Base-by-base conservation (phyloP, 2,888 invertebrate species). In the Therioaphis trifolii region DNA sequence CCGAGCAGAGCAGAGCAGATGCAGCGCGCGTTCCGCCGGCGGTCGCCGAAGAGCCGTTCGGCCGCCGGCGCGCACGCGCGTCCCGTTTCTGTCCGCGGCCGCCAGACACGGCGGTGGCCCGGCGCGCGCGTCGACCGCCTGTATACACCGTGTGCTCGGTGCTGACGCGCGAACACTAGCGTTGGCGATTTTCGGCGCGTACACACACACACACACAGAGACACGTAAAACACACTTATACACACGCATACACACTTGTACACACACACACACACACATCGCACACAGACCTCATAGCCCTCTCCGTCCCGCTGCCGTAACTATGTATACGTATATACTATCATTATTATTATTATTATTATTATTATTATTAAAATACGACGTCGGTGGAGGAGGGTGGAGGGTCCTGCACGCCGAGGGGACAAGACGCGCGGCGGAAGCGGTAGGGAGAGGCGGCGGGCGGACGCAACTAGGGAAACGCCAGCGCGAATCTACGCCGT, bases 401-500 rank as follows among this genome's bases (percentile, higher is more conserved):
- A 2, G 14, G 68, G 35, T 35, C 35, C 35, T 35, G 35, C 35
- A 35, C 7, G 4, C 27, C n/a, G 29, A 46, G 29, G 72, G 72
- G 18, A 35, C 35, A 15, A 4, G 52, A 15, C 18, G 66, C 27
- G 29, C 35, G n/a, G 27, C 24, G 43, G 71, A 4, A 5, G 71
- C 35, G 52, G 52, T n/a, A 49, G 46, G 15, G 43, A 27, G 29
- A 18, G 27, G 2, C 43, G 52, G 18, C 5, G 69, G 21, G 71
- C 27, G 72, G 18, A n/a, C 29, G 7, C 21, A n/a, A 68, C 52
- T 15, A 7, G 21, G 72, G 72, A 46, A 72, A 72, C 72, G 72
- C 49, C 49, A 29, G 29, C 49, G 72, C 72, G 72, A 72, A 52
- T 72, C 52, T 52, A 71, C 71, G 21, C 55, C 55, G 24, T 11